Base-by-base conservation (phyloP, 2,113 vertebrate species). In the Castor canadensis region DNA sequence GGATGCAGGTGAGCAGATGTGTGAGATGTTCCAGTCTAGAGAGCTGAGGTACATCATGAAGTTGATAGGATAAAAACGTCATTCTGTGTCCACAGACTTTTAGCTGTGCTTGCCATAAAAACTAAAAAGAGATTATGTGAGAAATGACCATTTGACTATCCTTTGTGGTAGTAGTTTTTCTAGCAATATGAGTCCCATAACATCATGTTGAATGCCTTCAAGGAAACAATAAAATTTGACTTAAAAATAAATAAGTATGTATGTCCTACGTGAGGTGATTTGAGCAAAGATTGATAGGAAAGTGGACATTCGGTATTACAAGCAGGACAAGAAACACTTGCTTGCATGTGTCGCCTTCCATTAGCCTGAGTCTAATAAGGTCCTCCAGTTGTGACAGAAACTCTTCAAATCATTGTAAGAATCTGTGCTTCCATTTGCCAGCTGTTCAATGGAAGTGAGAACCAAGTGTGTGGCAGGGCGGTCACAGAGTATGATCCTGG, bases 301-400 rank as follows among this genome's bases (percentile, higher is more conserved):
- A 35, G 12, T 54, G 9, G 16, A 13, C 12, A 16, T 30, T 17
- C 9, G 6, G 3, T 49, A 4, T 69, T 30, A 7, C 15, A 35
- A 8, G 28, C 35, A 38, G 11, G 69, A 83, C 54, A 67, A 67
- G 20, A n/a, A 60, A 72, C 30, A 30, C 10, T 15, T 56, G 38
- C 10, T 32, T 0, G 6, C 9, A 5, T 22, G 40, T 0, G 26
- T 10, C 7, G 2, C 28, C 49, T 6, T 54, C 22, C 1, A 30
- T 19, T 4, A 80, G 64, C 56, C 11, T 35, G 62, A 5, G 22
- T 66, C 17, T 88, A 64, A 67, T 30, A 73, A 64, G 54, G 72
- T 32, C n/a, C n/a, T n/a, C n/a, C 26, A 75, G n/a, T 6, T 52
- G 16, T 30, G 56, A 40, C 17, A 54, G 11, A 43, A n/a, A n/a